Conservation (phyloP, 2,797 vertebrate genomes). For the Kryptolebias ocellatus region DNA sequence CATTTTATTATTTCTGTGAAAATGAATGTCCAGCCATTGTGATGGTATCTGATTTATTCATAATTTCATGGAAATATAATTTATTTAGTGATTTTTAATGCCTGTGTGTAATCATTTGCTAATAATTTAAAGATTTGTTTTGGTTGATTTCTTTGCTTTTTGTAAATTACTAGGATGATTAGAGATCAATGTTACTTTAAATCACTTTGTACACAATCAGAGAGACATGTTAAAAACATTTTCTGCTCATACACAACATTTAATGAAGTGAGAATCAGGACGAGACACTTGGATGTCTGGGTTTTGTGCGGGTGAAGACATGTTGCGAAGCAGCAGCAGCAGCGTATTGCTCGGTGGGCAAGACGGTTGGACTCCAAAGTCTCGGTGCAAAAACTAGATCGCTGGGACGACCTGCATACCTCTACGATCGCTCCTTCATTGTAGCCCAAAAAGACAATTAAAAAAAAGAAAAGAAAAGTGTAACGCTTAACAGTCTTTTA, state of each 20-base stretch:
- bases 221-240: constrained; percentile 26
- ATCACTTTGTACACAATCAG: constrained; percentile 14
- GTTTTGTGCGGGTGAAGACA: constrained; percentile 23
- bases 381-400: constrained; percentile 48
- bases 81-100: constrained; percentile 12
- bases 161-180: constrained; percentile 3
- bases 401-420: constrained; percentile 67
- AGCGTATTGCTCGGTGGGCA: constrained; percentile 49
- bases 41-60: neutral
- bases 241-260: constrained; percentile 31
- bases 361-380: constrained; percentile 26
- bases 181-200: neutral
- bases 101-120: constrained; percentile 8
- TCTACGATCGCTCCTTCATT: constrained; percentile 43
- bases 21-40: neutral
- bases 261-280: constrained; percentile 33
- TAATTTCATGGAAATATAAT: neutral
- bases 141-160: neutral
- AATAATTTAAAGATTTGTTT: neutral
- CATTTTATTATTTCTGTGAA: neutral
- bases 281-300: constrained; percentile 13
- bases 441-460: constrained; percentile 29
- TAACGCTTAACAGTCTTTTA: constrained; percentile 65
- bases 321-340: constrained; percentile 19
- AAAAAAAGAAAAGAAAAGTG: constrained; percentile 17